These are phyloP conservation scores for Coboldia fuscipes DNA, from an alignment of 1,140 invertebrate species.

Conservation along the genomic window DNA sequence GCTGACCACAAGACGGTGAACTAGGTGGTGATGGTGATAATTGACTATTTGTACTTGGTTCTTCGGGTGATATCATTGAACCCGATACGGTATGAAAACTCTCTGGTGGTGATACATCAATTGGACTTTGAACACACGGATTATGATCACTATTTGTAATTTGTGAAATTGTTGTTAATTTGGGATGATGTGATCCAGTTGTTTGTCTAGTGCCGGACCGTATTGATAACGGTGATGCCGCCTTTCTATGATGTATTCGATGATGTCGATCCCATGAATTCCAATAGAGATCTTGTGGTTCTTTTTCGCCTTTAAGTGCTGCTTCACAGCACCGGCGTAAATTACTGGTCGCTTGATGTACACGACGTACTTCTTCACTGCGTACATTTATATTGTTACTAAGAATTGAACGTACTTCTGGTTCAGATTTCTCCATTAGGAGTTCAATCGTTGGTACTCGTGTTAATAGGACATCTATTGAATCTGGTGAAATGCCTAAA, in stretches of 20 bases:
- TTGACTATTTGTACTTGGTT: constrained; percentile 11
- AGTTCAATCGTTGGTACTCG: constrained; percentile 49
- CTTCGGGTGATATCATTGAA: constrained; percentile 6
- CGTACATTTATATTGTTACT: constrained; percentile 35
- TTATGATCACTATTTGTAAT: no score
- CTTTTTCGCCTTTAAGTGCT: constrained; percentile 13
- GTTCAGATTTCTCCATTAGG: constrained; percentile 61
- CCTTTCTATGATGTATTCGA: constrained; percentile 11
- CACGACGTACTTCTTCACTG: constrained; percentile 55
- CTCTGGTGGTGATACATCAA: constrained; percentile 1
- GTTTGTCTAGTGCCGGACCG: constrained; percentile 2
- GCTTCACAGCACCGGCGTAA: constrained; percentile 28
- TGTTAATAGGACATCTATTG: constrained; percentile 27
- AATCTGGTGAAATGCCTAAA: constrained; percentile 17
- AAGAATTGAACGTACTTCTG: constrained; percentile 54
- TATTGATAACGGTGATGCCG: constrained; percentile 13
- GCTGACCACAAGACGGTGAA: constrained; percentile 12
- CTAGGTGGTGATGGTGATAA: constrained; percentile 17
- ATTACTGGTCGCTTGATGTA: constrained; percentile 65
- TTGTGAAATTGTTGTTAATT: no score
- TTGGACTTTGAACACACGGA: no score
- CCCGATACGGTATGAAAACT: no score
- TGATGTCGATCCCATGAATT: constrained; percentile 69
- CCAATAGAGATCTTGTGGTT: constrained; percentile 55
- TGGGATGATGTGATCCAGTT: no score